Percentiles rank a stretch among this genome's conserved stretches.
phyloP scores from a whole-genome alignment of 2,113 vertebrate species.

The Melanocharis versteri region DNA sequence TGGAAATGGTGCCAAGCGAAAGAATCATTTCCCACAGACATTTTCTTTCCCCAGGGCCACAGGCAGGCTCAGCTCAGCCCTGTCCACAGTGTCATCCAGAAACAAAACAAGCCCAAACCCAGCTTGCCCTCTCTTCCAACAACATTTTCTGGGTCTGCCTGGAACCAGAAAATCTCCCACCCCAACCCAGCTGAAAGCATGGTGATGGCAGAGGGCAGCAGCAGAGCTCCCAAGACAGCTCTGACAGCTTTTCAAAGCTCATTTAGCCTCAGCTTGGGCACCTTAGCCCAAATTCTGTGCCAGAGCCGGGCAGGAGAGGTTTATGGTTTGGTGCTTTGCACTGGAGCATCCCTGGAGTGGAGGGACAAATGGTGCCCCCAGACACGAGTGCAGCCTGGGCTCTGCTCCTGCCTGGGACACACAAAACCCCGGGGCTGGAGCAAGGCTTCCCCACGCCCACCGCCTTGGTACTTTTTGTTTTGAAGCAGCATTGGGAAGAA shows the following conservation, averaged over 20 bases:
- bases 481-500: neutral
- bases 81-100: neutral
- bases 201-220: neutral
- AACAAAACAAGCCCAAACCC: neutral
- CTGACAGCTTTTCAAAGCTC: neutral
- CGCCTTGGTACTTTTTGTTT: accelerated
- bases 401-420: neutral
- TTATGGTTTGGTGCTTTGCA: neutral
- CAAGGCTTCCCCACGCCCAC: accelerated
- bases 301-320: neutral
- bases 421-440: accelerated
- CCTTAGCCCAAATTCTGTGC: neutral
- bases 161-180: neutral
- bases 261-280: neutral
- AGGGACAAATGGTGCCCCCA: neutral
- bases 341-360: neutral
- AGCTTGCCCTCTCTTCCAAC: neutral
- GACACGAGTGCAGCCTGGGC: accelerated
- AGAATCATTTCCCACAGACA: neutral
- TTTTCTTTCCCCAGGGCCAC: neutral
- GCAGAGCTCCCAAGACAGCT: neutral
- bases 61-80: neutral
- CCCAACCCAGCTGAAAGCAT: neutral
- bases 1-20: neutral
- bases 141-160: neutral